Evolutionary conservation across 2,888 invertebrate genomes (phyloP), one percentile per base, ranked within the genome.

Genomic region (Morpho deidamia): DNA sequence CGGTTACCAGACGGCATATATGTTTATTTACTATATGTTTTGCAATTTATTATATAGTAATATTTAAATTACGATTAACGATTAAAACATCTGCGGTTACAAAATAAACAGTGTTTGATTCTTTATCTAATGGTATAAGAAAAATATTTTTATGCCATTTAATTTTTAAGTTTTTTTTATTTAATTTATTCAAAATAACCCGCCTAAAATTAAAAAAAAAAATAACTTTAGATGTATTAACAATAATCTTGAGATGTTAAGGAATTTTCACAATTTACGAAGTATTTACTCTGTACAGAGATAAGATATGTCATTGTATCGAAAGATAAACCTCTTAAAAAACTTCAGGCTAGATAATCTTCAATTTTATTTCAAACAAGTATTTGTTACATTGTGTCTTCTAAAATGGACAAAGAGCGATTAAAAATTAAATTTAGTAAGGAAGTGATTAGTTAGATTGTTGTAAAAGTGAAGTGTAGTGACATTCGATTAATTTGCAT

Each of bases 401-500:
- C 9, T 11, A 60, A 51, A 51, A 55, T 58, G 58, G 40, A 53
- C 37, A 55, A 49, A 54, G 41, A 33, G 37, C 11, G 10, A 48
- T 11, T 34, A 10, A 38, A 35, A 23, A 23, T 23, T 35, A 9
- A 32, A 38, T 38, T 32, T 23, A 39, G 11, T 38, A 11, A n/a
- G n/a, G 32, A 38, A 38, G 38, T 46, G 23, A 2, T 35, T 7
- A 32, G 32, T 5, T 37, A 14, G 37, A n/a, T 55, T 41, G 48
- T 37, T 44, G 11, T 39, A 12, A 53, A 52, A 11, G 34, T 12
- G 39, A 33, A 50, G 42, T 12, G 14, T 42, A 53, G 41, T 51
- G 52, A 45, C 75, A 78, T 76, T 81, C 78, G 69, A 67, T 69
- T 70, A 75, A 70, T 71, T 81, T 81, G 77, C 65, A 63, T 0